A percentile compares a stretch with the other conserved stretches of the same genome.
These are phyloP conservation scores for Acropternis orthonyx DNA, from an alignment of 2,797 vertebrate species.

Conservation along the genomic window DNA sequence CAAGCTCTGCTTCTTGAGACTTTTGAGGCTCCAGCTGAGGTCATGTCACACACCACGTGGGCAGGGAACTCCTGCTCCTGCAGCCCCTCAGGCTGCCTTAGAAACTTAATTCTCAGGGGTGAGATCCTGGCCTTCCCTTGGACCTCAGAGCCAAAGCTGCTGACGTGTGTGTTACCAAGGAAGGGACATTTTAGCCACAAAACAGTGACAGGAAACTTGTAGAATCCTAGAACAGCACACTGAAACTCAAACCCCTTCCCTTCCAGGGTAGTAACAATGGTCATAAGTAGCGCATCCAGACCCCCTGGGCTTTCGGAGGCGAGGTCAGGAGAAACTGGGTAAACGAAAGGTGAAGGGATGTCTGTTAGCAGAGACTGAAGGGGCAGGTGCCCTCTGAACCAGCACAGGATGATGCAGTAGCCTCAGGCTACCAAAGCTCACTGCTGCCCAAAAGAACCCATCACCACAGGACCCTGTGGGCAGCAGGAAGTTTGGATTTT, in stretches of 20 bases:
- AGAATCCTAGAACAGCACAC: neutral
- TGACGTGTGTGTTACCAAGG: neutral
- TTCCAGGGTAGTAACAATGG: fast-evolving
- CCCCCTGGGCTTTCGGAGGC: fast-evolving
- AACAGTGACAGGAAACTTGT: neutral
- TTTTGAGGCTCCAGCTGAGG: neutral
- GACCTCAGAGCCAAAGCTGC: neutral
- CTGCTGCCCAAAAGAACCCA: neutral
- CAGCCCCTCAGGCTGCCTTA: neutral
- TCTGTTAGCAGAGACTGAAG: neutral
- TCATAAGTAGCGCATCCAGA: fast-evolving
- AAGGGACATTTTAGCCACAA: fast-evolving
- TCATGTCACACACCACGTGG: fast-evolving
- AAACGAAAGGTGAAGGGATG: neutral
- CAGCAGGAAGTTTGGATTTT: neutral
- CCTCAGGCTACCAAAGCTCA: neutral
- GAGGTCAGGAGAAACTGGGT: neutral
- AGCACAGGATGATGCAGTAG: too few relatives aligned
- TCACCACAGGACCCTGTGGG: neutral
- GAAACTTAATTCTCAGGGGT: neutral
- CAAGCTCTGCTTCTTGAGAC: neutral
- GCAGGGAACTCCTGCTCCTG: neutral
- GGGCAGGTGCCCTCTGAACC: neutral
- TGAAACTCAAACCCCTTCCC: neutral
- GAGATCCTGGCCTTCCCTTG: neutral